Conservation (phyloP, 2,113 vertebrate species). For the Strigops habroptila region DNA sequence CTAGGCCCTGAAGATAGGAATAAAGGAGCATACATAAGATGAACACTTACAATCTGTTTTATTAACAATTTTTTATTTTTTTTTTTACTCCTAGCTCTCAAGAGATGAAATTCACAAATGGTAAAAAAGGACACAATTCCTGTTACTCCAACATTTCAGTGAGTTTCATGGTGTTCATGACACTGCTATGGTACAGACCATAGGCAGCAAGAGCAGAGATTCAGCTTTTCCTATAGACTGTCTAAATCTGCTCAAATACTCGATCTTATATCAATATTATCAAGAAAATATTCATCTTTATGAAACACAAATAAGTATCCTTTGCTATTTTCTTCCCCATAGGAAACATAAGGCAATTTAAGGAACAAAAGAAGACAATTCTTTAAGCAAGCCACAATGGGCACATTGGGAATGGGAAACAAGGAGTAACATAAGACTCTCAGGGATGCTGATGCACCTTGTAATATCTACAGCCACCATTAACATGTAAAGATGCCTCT, state of each 20-base stretch:
- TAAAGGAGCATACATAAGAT: neutral
- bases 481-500: neutral
- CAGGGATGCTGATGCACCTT: neutral
- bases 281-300: neutral
- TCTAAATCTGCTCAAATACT: neutral
- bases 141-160: neutral
- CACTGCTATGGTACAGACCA: neutral
- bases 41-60: neutral
- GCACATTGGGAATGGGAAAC: conserved; percentile 1
- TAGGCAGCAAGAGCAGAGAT: neutral
- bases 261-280: neutral
- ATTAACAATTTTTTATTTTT: neutral
- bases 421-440: conserved; percentile 2
- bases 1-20: neutral
- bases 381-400: conserved; percentile 1
- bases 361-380: neutral
- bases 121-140: neutral
- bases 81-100: neutral
- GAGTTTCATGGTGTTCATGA: neutral
- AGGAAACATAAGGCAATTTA: neutral
- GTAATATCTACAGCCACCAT: neutral
- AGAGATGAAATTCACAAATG: neutral
- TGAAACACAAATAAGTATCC: neutral
- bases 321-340: neutral
- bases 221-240: neutral